phyloP scores from a whole-genome alignment of 2,797 vertebrate genomes.

The Hybognathus amarus region DNA sequence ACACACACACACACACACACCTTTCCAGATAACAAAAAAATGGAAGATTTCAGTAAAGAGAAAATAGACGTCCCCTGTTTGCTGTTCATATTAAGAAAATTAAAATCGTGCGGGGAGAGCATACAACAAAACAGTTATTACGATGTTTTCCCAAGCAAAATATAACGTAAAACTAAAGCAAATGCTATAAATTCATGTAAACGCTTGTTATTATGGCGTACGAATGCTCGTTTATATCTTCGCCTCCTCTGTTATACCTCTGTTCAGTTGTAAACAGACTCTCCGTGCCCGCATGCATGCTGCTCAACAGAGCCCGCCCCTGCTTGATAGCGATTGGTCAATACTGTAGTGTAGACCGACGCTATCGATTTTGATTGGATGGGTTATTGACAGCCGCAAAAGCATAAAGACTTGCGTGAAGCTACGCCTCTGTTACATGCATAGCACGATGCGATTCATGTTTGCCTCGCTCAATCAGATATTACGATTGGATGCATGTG shows the following conservation, averaged over 20 bases:
- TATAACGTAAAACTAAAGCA: not conserved
- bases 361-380: conserved; percentile 14
- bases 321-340: conserved; percentile 31
- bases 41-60: not conserved
- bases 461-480: conserved; percentile 60
- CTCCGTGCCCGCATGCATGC: not conserved
- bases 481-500: conserved; percentile 67
- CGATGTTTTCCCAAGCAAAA: not conserved
- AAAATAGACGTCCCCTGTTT: not conserved
- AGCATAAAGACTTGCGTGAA: not conserved
- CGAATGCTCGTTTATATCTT: not conserved
- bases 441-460: conserved; percentile 40
- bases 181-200: not conserved
- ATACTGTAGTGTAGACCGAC: not conserved
- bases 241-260: not conserved
- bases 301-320: conserved; percentile 27
- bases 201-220: not conserved
- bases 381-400: not conserved
- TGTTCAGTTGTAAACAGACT: not conserved
- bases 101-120: not conserved
- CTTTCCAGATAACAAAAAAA: not conserved
- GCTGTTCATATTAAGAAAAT: not conserved
- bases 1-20: not conserved
- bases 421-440: not conserved
- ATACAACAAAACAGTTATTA: not conserved